Percentiles rank a stretch among this genome's conserved stretches.
phyloP scores from a whole-genome alignment of 1,140 invertebrate species.

The Leptinotarsa texana region DNA sequence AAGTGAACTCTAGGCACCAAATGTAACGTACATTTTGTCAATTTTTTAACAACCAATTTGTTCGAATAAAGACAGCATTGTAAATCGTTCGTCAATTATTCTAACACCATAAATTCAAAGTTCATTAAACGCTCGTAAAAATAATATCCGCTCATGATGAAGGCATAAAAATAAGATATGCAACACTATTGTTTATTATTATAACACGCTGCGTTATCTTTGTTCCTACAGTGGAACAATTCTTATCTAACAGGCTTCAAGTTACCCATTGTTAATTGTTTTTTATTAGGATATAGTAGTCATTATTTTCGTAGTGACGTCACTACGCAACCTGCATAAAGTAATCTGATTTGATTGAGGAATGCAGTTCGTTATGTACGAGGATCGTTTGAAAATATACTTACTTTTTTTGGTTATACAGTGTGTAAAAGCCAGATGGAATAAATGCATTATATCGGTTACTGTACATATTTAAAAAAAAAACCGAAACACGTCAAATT shows the following conservation, averaged over 20 bases:
- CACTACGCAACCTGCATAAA: background rate
- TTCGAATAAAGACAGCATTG: background rate
- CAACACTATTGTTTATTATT: background rate
- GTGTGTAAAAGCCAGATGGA: no score
- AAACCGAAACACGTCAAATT: no score
- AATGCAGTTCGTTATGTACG: no score
- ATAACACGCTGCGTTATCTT: background rate
- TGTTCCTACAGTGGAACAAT: conserved; percentile 1
- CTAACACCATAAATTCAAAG: background rate
- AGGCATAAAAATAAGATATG: background rate
- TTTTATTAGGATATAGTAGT: background rate
- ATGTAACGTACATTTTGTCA: background rate
- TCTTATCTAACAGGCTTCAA: background rate
- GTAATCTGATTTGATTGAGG: background rate
- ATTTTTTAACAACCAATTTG: background rate
- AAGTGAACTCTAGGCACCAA: no score
- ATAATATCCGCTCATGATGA: background rate
- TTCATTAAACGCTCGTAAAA: conserved; percentile 3
- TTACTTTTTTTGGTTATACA: no score
- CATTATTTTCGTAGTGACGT: background rate
- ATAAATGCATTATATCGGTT: no score
- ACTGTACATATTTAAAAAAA: no score
- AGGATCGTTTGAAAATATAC: no score
- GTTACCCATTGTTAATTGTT: background rate
- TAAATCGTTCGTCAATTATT: background rate